Base-by-base conservation (phyloP, 2,888 invertebrate genomes). In the Andrena praecox region DNA sequence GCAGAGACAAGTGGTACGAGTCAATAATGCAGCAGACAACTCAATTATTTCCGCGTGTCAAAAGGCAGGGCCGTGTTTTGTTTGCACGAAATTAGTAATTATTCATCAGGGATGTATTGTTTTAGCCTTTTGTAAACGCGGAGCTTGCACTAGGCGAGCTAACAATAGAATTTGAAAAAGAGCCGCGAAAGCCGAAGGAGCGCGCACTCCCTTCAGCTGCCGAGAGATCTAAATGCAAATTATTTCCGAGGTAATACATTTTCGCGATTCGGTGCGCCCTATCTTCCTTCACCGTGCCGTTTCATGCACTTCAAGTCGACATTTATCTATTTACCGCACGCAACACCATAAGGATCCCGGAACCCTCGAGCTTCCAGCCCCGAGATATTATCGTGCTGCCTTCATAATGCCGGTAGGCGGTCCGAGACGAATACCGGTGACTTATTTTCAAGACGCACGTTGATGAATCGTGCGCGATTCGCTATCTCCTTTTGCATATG, bases 161-260 rank as follows among this genome's bases (percentile, higher is more conserved):
- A 68, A 20, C 60, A 52, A 31, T 5, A 29, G 62, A 72, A 63
- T 80, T 64, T 64, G 60, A 66, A 66, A 81, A 82, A n/a, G 20
- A 5, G 29, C 31, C 48, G n/a, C 60, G 50, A 59, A 10, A n/a
- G 48, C n/a, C 75, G 24, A 50, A 31, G 20, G 24, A 60, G 29
- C 54, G 66, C 59, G 16, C 29, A 24, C 31, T 12, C 64, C 50
- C 8, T 52, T 64, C 69, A 77, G 62, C 73, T 74, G 81, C 85
- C 84, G 80, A n/a, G 66, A 24, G 85, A 84, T 86, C 78, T 86
- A 80, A 84, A 84, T 84, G 84, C 81, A 86, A 86, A 86, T 86
- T 86, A 76, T 77, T 70, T 77, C 77, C 83, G 84, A 16, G 77
- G 74, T 74, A 83, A 83, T 83, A 83, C 77, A 77, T 83, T 83